Conservation (phyloP, 2,888 invertebrate genomes). For the Drosophila mulleri region DNA sequence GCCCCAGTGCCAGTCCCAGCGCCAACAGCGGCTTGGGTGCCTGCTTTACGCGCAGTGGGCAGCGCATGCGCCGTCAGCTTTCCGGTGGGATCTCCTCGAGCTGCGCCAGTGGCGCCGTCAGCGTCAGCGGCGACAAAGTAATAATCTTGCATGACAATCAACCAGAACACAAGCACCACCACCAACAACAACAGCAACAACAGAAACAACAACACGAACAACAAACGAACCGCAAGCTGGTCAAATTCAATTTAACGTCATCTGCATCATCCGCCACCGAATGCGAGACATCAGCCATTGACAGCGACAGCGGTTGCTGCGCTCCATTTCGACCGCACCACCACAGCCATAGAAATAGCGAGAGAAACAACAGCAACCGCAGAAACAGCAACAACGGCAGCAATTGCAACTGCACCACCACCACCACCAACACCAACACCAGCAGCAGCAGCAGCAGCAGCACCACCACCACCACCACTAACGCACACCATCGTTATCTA, state of each 20-base stretch:
- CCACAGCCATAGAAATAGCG: conserved; percentile 7
- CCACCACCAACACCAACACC: conserved; percentile 49
- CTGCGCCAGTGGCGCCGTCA: conserved; percentile 54
- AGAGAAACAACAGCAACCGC: conserved; percentile 25
- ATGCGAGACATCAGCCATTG: conserved; percentile 11
- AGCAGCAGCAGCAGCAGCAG: conserved; percentile 22
- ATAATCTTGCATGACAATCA: conserved; percentile 75
- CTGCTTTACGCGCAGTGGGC: conserved; percentile 24
- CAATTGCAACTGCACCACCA: conserved; percentile 24
- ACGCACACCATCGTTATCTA: conserved; percentile 60
- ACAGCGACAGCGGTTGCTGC: conserved; percentile 37
- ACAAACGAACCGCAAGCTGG: conserved; percentile 40
- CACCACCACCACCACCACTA: conserved; percentile 30
- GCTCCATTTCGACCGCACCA: conserved; percentile 35
- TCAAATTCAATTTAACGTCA: conserved; percentile 43
- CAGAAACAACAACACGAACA: conserved; percentile 26
- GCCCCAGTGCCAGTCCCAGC: conserved; percentile 1
- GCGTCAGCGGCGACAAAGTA: conserved; percentile 82
- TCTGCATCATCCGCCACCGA: conserved; percentile 31
- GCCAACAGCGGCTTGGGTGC: conserved; percentile 11
- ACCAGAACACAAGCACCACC: conserved; percentile 40
- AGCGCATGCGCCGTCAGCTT: conserved; percentile 67
- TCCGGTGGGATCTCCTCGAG: conserved; percentile 65
- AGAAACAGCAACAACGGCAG: conserved; percentile 20
- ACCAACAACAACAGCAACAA: conserved; percentile 25